Evolutionary conservation across 2,797 vertebrate species (phyloP), one percentile per base, ranked within the genome.

Genomic region (Sebastolobus altivelis): DNA sequence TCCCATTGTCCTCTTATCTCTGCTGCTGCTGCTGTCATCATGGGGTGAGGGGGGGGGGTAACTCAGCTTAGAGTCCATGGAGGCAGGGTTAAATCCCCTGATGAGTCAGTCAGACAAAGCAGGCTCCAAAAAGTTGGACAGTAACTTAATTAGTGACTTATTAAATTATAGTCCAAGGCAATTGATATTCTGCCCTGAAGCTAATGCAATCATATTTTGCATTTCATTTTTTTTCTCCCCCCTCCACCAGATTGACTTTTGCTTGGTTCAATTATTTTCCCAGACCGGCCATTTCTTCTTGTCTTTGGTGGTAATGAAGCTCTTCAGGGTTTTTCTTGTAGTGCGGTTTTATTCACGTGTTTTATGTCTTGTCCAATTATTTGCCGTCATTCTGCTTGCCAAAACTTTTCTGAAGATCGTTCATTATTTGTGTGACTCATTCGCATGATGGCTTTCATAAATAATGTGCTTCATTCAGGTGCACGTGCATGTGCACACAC

Each of bases 111-210:
- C 82, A 84, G 84, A 89, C 87, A 86, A 87, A 87, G 75, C 49
- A 55, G 88, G 88, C 87, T 91, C 89, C 86, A 85, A 87, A 92
- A 93, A 89, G 89, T 88, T 93, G 83, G 86, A 88, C 87, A 87
- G 81, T 93, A 95, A 95, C 94, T 94, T 93, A 90, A 95, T 95
- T 95, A 94, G 87, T 78, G 80, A 91, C 85, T 93, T 93, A 94
- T 94, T 88, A 92, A 95, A 95, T 95, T 91, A 93, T 85, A 87
- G 87, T 94, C 91, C 86, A 84, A 90, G 77, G 84, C 89, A 89
- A 93, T 93, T 94, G 92, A 95, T 93, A 93, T 93, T 94, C 91
- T 90, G 90, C 90, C 93, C 91, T 81, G 80, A 79, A 92, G 92
- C 92, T 94, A 93, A 94, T 94, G 85, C 93, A 94, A 94, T 94